Evolutionary conservation across 1,140 invertebrate species (phyloP).

Genomic region (Triops cancriformis): DNA sequence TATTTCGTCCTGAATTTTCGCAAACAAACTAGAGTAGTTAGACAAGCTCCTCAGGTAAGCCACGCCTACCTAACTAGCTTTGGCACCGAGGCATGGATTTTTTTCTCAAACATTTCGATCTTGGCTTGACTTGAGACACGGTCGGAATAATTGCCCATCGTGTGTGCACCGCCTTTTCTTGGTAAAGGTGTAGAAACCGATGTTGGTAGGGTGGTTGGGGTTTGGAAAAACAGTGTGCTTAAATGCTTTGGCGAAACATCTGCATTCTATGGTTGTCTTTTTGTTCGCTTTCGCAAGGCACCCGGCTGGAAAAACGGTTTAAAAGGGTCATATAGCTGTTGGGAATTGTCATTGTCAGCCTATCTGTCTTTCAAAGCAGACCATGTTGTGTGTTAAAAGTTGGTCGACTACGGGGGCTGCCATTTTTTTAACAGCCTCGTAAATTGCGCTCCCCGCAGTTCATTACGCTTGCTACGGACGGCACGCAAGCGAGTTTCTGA

Average conservation of each 20-base stretch:
- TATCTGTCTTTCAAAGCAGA: conserved; percentile 5
- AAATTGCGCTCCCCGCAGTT: background rate
- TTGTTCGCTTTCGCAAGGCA: background rate
- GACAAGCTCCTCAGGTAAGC: no score
- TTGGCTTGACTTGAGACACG: no score
- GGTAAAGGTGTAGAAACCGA: no score
- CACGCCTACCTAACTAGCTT: no score
- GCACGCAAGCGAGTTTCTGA: conserved; percentile 5
- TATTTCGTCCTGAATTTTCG: no score
- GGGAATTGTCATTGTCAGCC: conserved; percentile 8
- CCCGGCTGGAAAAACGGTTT: background rate
- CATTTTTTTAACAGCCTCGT: conserved; percentile 1
- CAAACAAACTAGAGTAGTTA: no score
- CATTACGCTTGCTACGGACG: background rate
- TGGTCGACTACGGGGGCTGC: background rate
- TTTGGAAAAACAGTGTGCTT: no score
- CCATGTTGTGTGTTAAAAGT: conserved; percentile 5
- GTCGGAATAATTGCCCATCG: no score
- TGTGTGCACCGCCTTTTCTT: no score
- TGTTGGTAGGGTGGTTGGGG: no score
- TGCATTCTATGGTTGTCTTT: background rate
- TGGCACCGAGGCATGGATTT: no score
- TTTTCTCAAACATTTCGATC: no score
- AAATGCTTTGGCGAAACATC: background rate
- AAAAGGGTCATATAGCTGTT: background rate